phyloP scores from a whole-genome alignment of 2,797 vertebrate species.

The Syndactyla subalaris region DNA sequence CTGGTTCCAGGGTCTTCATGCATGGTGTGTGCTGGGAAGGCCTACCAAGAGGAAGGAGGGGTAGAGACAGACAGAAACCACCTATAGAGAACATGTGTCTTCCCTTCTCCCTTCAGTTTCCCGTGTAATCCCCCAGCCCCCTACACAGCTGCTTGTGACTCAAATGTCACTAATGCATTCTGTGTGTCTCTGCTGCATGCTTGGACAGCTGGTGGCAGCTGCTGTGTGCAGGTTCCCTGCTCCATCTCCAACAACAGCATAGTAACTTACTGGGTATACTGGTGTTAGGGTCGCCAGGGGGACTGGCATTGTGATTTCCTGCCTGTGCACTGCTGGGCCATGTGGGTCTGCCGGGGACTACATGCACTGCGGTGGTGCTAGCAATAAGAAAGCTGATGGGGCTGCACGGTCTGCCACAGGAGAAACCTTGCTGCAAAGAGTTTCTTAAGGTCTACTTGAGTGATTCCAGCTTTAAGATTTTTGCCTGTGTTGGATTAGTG shows the following conservation, averaged over 20 bases:
- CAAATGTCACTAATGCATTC: not conserved
- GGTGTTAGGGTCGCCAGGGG: not conserved
- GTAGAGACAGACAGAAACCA: not conserved
- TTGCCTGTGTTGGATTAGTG: not conserved
- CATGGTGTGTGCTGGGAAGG: not conserved
- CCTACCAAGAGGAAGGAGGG: not conserved
- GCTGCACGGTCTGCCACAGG: accelerated
- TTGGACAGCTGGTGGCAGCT: not conserved
- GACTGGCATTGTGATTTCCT: not conserved
- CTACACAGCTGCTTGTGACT: not conserved
- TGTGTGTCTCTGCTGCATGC: accelerated
- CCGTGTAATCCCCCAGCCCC: not conserved
- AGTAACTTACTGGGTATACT: accelerated
- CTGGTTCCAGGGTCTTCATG: not conserved
- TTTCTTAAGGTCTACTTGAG: not conserved
- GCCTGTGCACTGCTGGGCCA: not conserved
- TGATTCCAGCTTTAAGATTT: not conserved
- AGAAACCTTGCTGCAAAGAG: not conserved
- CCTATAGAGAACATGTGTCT: not conserved
- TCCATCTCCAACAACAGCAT: accelerated
- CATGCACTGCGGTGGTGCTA: not conserved
- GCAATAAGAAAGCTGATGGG: not conserved
- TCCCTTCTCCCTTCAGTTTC: not conserved
- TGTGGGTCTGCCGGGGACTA: not conserved
- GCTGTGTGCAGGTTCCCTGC: not conserved